Percentiles rank a stretch among this genome's conserved stretches.
Conservation (phyloP, 2,113 vertebrate species). For the Brachypodius melanocephalos region DNA sequence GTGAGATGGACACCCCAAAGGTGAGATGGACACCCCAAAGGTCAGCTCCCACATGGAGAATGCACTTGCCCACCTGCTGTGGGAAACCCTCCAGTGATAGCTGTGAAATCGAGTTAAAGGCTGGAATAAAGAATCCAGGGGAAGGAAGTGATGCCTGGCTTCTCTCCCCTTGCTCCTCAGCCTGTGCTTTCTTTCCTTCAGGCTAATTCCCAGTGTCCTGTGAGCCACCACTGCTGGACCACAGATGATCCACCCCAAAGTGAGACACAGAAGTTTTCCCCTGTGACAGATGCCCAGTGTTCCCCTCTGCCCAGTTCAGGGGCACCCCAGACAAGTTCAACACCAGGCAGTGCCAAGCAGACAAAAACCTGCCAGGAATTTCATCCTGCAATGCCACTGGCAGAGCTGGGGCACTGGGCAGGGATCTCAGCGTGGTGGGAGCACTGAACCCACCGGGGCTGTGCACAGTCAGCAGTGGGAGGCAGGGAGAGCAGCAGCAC, state of each 20-base stretch:
- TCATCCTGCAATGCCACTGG: rapidly evolving
- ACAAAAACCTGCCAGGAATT: background rate
- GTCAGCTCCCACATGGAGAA: background rate
- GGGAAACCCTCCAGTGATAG: background rate
- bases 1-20: background rate
- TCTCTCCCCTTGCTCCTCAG: background rate
- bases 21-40: background rate
- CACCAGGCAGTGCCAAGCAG: rapidly evolving
- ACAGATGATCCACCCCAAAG: background rate
- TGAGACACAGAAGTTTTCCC: background rate
- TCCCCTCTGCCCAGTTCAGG: background rate
- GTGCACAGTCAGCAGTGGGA: rapidly evolving
- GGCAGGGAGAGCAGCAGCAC: background rate
- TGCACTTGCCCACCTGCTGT: background rate
- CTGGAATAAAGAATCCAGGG: background rate
- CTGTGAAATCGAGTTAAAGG: background rate
- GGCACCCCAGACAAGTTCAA: background rate
- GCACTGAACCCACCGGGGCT: rapidly evolving
- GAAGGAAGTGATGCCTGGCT: background rate
- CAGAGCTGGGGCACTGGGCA: rapidly evolving
- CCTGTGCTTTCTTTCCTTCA: background rate
- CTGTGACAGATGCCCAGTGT: rapidly evolving
- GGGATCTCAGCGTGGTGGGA: rapidly evolving
- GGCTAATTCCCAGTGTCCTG: background rate
- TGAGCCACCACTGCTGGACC: background rate